phyloP scores from a whole-genome alignment of 2,113 vertebrate genomes.

The Salvelinus fontinalis region DNA sequence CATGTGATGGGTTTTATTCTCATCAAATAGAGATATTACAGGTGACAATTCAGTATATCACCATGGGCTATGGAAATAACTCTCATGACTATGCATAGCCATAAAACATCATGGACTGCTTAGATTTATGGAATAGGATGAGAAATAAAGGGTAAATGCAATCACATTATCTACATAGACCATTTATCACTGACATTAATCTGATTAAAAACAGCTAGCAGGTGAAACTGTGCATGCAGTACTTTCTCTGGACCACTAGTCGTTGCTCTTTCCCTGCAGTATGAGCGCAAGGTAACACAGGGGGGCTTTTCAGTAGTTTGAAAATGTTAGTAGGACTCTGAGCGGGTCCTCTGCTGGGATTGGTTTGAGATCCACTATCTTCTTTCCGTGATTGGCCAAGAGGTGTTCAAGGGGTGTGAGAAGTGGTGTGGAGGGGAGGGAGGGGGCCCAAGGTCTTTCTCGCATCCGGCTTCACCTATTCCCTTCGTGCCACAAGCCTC shows the following conservation, averaged over 20 bases:
- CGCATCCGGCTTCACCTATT: slow-evolving; percentile 1
- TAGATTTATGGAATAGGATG: no score
- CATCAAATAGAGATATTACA: no score
- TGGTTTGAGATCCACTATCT: slow-evolving; percentile 20
- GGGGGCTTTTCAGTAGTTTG: not conserved
- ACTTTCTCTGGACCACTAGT: not conserved
- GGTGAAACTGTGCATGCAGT: not conserved
- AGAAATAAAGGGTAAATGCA: no score
- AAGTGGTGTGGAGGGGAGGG: slow-evolving; percentile 1
- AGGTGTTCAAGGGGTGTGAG: slow-evolving; percentile 46
- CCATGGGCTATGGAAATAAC: no score
- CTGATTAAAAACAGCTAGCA: no score
- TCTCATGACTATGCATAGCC: no score
- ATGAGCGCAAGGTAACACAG: not conserved
- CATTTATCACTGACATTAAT: no score
- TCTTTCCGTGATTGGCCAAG: slow-evolving; percentile 35
- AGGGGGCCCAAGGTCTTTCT: not conserved
- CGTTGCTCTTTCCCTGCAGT: not conserved
- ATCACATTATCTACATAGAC: no score
- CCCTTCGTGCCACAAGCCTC: slow-evolving; percentile 13
- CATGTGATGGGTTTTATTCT: no score
- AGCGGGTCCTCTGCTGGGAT: slow-evolving; percentile 25
- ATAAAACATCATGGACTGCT: no score
- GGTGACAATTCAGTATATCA: no score
- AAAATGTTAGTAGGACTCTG: not conserved